phyloP scores from a whole-genome alignment of 2,888 invertebrate genomes.

The Acleris literana region DNA sequence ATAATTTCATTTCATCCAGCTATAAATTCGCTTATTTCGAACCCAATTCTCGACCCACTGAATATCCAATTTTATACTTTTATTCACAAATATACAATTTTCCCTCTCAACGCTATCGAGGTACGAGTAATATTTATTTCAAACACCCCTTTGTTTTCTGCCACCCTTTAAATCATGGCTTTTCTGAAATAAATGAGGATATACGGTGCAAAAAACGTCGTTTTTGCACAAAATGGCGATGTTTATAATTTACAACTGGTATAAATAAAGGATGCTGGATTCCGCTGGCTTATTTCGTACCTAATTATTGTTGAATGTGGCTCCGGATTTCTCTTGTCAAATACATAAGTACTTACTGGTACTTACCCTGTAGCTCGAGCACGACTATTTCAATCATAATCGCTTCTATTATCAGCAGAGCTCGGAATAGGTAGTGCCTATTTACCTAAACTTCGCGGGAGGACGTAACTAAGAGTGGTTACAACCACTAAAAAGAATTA shows the following conservation, averaged over 20 bases:
- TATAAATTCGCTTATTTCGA: conserved; percentile 28
- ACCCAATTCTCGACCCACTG: conserved; percentile 23
- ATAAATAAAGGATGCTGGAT: conserved; percentile 3
- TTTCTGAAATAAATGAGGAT: conserved; percentile 22
- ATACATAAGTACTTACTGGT: no score
- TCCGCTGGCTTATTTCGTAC: conserved; percentile 3
- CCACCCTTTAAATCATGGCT: conserved; percentile 29
- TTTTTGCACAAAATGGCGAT: conserved; percentile 17
- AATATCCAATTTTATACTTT: conserved; percentile 22
- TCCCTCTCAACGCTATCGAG: conserved; percentile 17
- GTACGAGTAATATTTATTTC: conserved; percentile 25
- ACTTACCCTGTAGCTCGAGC: no score
- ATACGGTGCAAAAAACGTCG: conserved; percentile 13
- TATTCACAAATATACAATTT: conserved; percentile 19
- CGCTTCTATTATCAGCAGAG: no score
- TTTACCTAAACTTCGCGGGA: no score
- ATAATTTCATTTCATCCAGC: neutral
- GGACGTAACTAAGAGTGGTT: no score
- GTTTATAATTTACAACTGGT: conserved; percentile 23
- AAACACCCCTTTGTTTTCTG: conserved; percentile 19
- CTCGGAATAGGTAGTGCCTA: no score
- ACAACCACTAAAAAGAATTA: no score
- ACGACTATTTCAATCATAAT: no score
- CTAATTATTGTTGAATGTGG: conserved; percentile 8
- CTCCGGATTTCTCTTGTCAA: neutral